Base-by-base conservation (phyloP, 2,113 vertebrate species). In the Neodontobutis hainanensis region DNA sequence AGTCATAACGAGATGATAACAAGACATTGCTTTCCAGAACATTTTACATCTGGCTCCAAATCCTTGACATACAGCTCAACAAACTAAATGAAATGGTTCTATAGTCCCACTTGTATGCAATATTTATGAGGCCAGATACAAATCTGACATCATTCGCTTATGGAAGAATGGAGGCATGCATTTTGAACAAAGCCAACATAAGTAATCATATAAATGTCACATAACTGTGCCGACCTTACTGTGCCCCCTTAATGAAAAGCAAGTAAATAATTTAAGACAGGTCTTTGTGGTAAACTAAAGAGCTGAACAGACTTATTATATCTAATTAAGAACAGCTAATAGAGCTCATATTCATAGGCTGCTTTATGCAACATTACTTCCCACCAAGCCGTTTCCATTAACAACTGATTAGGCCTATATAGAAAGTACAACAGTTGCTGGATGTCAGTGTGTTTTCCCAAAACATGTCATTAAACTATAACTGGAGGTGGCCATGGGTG, bases 101-200 rank as follows among this genome's bases (percentile, higher is more conserved):
- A n/a, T 55, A 34, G 12, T 55, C 34, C 52, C 12, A 5, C n/a
- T 34, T 5, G 12, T 11, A 58, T 58, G 56, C 56, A 58, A 43
- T 9, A 43, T 58, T 58, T 19, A 58, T 58, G 56, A 55, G 34
- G 9, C 40, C 56, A 6, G 10, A 6, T 43, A 11, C 19, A 55
- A 55, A 55, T 55, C 52, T 55, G 52, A 58, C 40, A 42, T 58
- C 36, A 42, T 43, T 58, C 56, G 43, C 19, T 58, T 58, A 43
- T 40, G 10, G 8, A n/a, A 43, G 40, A 7, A 36, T 58, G 55
- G n/a, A 43, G 56, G 15, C 56, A 58, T 58, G 56, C 40, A 58
- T 58, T 43, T 42, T 58, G 38, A 40, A 43, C 38, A 10, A 19
- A 38, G 10, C 56, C 8, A 58, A 43, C 40, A 42, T 58, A 43